Conservation (phyloP, 2,888 invertebrate genomes). For the Cosmia pyralina region DNA sequence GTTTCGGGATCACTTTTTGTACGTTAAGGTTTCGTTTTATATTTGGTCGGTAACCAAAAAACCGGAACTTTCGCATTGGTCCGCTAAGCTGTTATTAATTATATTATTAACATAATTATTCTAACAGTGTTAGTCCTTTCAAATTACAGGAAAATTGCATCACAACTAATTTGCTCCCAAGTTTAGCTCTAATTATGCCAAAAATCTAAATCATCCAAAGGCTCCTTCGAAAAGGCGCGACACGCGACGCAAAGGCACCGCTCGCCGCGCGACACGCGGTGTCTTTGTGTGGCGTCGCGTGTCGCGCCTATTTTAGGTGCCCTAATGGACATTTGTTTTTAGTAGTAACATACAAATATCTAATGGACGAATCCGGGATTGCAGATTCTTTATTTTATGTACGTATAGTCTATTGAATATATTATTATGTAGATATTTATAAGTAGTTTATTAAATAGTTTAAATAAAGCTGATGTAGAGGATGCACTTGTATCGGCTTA, state of each 20-base stretch:
- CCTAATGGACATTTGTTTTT: background rate
- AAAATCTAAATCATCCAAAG: background rate
- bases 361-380: background rate
- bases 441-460: constrained; percentile 1
- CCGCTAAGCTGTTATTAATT: no score
- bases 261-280: no score
- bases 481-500: constrained; percentile 32
- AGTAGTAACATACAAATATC: background rate
- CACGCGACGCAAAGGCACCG: no score
- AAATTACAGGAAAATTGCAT: background rate
- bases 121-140: background rate
- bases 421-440: background rate
- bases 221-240: no score
- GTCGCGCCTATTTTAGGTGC: no score
- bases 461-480: constrained; percentile 19
- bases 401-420: background rate
- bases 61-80: background rate
- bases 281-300: no score
- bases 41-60: background rate
- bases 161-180: background rate
- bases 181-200: background rate
- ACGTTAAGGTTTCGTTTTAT: background rate
- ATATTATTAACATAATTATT: no score
- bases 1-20: background rate
- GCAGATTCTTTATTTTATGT: background rate